Base-by-base conservation (phyloP, 2,113 vertebrate species). In the Psittacula cyanocephala region DNA sequence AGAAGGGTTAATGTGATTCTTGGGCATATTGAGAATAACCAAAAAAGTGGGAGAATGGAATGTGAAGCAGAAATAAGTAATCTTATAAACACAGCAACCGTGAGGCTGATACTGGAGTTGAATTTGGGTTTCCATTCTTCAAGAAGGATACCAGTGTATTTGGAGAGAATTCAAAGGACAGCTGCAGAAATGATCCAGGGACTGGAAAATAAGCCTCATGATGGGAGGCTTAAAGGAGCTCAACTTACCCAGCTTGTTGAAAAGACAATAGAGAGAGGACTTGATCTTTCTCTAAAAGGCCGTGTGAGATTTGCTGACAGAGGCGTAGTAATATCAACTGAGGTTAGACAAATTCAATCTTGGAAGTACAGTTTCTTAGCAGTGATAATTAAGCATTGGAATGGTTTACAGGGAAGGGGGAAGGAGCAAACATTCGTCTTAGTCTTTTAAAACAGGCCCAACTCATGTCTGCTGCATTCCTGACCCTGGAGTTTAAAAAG, bases 91-190 rank as follows among this genome's bases (percentile, higher is more conserved):
- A 83, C 76, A 86, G 69, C 65, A 88, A 31, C 10, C 13, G 75
- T 84, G 70, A 86, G 88, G 84, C 60, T 88, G 92, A 90, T 91
- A 91, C 64, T 91, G 80, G 82, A 95, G 86, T 81, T 93, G 72
- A 84, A 90, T 95, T 95, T 92, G 86, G 88, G 88, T 96, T 93
- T 95, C 88, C 70, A 62, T 86, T 80, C 95, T 94, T 92, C 69
- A 84, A 94, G 92, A 95, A 84, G 92, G 92, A 92, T 96, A 90
- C 72, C 92, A 94, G 69, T 94, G 69, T 92, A 55, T 94, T 96
- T 95, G 96, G 95, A 96, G 91, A 59, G 78, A 88, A 95, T 95
- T 96, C 96, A 96, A 86, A 96, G 93, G 96, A 95, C 92, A 95
- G 95, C 95, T 94, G 92, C 90, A 96, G 86, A 95, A 97, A 91